A percentile compares a stretch with the other conserved stretches of the same genome.
These are phyloP conservation scores for Drosophila hamatofila DNA, from an alignment of 2,888 invertebrate species.

Conservation along the genomic window DNA sequence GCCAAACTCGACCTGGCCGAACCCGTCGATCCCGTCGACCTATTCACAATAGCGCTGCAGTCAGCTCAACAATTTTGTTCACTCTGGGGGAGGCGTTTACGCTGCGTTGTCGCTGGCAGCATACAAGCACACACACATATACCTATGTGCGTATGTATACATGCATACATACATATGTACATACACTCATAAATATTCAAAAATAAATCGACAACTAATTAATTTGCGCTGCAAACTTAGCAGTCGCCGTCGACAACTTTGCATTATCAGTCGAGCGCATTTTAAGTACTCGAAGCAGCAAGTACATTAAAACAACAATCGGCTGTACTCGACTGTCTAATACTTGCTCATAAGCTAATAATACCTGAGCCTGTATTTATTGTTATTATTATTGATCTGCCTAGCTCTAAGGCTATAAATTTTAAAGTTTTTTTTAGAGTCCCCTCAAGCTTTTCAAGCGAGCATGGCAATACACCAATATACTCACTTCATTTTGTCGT, in stretches of 20 bases:
- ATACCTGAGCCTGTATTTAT: not conserved
- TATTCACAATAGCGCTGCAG: conserved; percentile 18
- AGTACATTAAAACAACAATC: not conserved
- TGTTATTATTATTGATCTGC: not conserved
- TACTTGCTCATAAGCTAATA: not conserved
- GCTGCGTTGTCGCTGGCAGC: conserved; percentile 16
- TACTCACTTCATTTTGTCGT: not conserved
- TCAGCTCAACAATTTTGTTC: conserved; percentile 12
- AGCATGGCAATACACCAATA: not conserved
- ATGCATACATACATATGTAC: not conserved
- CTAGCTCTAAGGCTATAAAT: not conserved
- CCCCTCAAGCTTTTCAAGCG: not conserved
- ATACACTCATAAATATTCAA: conserved; percentile 18
- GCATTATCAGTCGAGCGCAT: conserved; percentile 40
- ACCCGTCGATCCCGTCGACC: conserved; percentile 17
- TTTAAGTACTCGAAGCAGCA: not conserved
- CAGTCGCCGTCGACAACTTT: conserved; percentile 1
- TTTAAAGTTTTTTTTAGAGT: not conserved
- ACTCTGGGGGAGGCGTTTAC: conserved; percentile 43
- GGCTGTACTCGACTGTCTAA: not conserved
- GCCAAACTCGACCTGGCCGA: conserved; percentile 6
- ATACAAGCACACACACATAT: not conserved
- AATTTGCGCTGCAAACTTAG: conserved; percentile 32
- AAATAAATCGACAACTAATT: conserved; percentile 55
- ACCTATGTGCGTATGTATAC: not conserved